Base-by-base conservation (phyloP, 2,888 invertebrate genomes). In the Eupithecia pulchellata region DNA sequence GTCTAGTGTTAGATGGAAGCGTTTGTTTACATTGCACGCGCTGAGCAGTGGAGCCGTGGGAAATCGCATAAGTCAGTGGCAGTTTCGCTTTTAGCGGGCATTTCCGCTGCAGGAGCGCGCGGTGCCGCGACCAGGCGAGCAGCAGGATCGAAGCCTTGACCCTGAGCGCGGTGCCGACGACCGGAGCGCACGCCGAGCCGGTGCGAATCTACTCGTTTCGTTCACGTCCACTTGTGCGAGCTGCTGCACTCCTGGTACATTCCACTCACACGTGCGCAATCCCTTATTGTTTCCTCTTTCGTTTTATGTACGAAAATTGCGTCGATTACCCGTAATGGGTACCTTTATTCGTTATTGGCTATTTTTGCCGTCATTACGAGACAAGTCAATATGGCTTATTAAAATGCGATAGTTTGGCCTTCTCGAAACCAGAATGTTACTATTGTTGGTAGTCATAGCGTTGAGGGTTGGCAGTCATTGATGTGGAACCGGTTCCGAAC, bases 91-190 rank as follows among this genome's bases (percentile, higher is more conserved):
- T 90, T 90, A 88, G 87, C 85, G 82, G 81, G 81, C 83, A 84
- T 90, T 89, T 91, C 89, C 91, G 88, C 84, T 78, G 84, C 78
- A 78, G 79, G 82, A 84, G 87, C 79, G 81, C 76, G 82, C 81
- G 47, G 36, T 20, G 70, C 81, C 82, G 52, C 52, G 86, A 93
- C 91, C 86, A 92, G 91, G 91, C 91, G 85, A 83, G 66, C 76
- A 77, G 88, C 90, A 91, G 91, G 87, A 91, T 88, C 83, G 84
- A 92, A 92, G 90, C 94, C 94, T 94, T 94, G 94, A 94, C 93
- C 94, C 93, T 93, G 93, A 91, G 85, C 87, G 88, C 89, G 92
- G 91, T 92, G 93, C 93, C 94, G 94, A 88, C 94, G 94, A 94
- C 94, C 94, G 93, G 91, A 92, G 93, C 93, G 93, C 89, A 88